Base-by-base conservation (phyloP, 2,113 vertebrate species). In the Zapus hudsonius region DNA sequence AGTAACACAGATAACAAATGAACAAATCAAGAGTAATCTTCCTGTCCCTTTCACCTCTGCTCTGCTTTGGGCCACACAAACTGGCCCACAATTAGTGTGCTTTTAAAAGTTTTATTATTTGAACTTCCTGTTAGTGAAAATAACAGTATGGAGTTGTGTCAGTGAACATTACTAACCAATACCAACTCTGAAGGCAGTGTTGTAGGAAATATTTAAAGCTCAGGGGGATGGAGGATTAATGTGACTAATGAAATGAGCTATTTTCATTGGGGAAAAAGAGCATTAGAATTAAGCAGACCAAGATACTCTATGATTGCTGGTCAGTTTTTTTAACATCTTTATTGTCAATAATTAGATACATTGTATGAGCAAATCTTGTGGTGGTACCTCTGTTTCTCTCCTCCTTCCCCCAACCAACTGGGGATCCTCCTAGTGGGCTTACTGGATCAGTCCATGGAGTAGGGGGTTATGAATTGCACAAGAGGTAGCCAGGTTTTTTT, bases 281-380 rank as follows among this genome's bases (percentile, higher is more conserved):
- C 10, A 75, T 84, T 76, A 87, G 20, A 93, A 70, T 19, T 61
- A 79, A 25, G 42, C 2, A 20, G 52, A 38, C 55, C 2, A 17
- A 86, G 61, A 40, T 29, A 36, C 17, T 29, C 27, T 67, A 42
- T 40, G 16, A 42, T 33, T 38, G 52, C 63, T 66, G 29, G 61
- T 89, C 67, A 76, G 29, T 52, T 88, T 82, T 92, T 92, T 47
- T 15, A 47, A 87, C n/a, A n/a, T n/a, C n/a, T n/a, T n/a, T n/a
- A n/a, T n/a, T n/a, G n/a, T n/a, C n/a, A n/a, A n/a, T n/a, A n/a
- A n/a, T n/a, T n/a, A n/a, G n/a, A n/a, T n/a, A n/a, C n/a, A n/a
- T n/a, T n/a, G n/a, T n/a, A n/a, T n/a, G n/a, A n/a, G n/a, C n/a
- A n/a, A n/a, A n/a, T n/a, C n/a, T n/a, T n/a, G n/a, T n/a, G n/a